phyloP scores from a whole-genome alignment of 2,888 invertebrate genomes.

The Pyrrhia umbra region DNA sequence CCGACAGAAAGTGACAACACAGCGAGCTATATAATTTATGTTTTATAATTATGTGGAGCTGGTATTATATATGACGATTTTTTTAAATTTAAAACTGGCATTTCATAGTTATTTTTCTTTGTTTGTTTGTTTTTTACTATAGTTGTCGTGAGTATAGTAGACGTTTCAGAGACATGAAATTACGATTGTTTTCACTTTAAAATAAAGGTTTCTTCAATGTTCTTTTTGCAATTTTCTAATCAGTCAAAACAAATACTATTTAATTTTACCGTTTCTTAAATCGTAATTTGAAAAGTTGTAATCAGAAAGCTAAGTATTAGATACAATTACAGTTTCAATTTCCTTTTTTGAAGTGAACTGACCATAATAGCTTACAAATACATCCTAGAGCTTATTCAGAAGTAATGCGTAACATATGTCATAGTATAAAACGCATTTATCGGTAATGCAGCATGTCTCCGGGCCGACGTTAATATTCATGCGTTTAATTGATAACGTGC shows the following conservation, averaged over 20 bases:
- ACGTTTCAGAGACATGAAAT: background rate
- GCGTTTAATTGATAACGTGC: constrained; percentile 53
- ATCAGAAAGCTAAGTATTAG: too few relatives aligned
- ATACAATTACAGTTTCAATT: background rate
- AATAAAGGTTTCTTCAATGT: background rate
- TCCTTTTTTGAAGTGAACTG: background rate
- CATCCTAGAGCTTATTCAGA: background rate
- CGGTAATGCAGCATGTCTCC: constrained; percentile 45
- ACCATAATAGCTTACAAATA: background rate
- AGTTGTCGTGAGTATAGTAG: too few relatives aligned
- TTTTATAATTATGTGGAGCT: background rate
- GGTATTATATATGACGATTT: background rate
- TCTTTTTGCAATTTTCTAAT: background rate
- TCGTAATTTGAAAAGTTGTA: too few relatives aligned
- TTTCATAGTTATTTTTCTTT: too few relatives aligned
- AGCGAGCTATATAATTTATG: background rate
- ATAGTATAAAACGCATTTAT: constrained; percentile 35
- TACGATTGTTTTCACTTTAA: too few relatives aligned
- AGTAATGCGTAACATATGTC: constrained; percentile 2
- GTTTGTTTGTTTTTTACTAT: background rate
- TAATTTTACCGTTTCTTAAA: too few relatives aligned
- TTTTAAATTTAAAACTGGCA: background rate
- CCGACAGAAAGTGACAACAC: constrained; percentile 27
- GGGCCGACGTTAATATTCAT: constrained; percentile 41
- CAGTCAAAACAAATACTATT: background rate